phyloP scores from a whole-genome alignment of 2,113 vertebrate species.

The Eulemur macaco region DNA sequence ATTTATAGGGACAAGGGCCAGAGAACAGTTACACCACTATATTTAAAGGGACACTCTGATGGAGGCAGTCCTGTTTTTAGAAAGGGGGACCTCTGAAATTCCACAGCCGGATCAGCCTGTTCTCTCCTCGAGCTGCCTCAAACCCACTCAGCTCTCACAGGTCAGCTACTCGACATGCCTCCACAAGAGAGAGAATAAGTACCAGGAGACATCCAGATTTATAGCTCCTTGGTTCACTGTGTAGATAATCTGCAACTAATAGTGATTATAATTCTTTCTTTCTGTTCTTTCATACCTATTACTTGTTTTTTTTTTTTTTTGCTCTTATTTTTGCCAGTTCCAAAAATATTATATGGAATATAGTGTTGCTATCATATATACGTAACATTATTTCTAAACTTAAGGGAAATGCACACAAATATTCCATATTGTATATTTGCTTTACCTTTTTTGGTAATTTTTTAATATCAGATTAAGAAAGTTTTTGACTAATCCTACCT shows the following conservation, averaged over 20 bases:
- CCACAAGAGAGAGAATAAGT: neutral
- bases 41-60: neutral
- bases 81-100: neutral
- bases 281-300: neutral
- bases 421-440: neutral
- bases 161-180: neutral
- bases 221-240: neutral
- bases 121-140: neutral
- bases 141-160: neutral
- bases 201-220: neutral
- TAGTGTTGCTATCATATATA: neutral
- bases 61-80: neutral
- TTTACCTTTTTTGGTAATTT: neutral
- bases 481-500: neutral
- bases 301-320: neutral
- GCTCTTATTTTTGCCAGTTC: neutral
- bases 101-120: neutral
- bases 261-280: neutral
- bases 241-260: neutral
- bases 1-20: neutral
- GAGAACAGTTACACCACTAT: neutral
- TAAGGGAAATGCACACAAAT: neutral
- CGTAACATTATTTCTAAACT: neutral
- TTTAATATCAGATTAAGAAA: neutral
- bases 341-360: neutral